Conservation (phyloP, 2,113 vertebrate species). For the Microcebus griseorufus region DNA sequence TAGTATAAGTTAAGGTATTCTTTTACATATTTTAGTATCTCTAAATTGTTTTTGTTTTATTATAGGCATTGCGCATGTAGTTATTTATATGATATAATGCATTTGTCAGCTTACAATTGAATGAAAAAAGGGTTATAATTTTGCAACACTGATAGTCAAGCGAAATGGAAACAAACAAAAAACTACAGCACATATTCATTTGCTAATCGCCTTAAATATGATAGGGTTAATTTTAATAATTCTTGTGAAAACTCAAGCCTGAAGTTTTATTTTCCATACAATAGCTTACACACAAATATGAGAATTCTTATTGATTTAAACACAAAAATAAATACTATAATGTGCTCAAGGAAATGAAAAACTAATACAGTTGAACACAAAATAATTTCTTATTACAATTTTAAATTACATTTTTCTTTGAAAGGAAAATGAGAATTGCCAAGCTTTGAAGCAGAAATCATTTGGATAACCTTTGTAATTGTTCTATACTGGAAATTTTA, state of each 20-base stretch:
- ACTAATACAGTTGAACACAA: not conserved
- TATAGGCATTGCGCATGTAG: not conserved
- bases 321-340: not conserved
- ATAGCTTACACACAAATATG: not conserved
- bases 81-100: not conserved
- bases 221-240: not conserved
- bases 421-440: not conserved
- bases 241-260: not conserved
- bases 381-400: not conserved
- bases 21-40: slow-evolving; percentile 1
- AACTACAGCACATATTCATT: not conserved
- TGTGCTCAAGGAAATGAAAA: not conserved
- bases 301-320: not conserved
- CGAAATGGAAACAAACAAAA: not conserved
- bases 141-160: not conserved
- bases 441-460: not conserved
- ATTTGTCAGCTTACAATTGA: not conserved
- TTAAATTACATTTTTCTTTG: not conserved
- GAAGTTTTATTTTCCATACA: slow-evolving; percentile 29
- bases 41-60: not conserved
- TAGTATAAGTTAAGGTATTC: not conserved
- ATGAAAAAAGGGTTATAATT: not conserved
- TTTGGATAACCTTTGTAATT: not conserved
- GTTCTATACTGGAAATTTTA: not conserved
- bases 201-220: not conserved